Evolutionary conservation across 2,113 vertebrate genomes (phyloP).

Genomic region (Atractosteus spatula): DNA sequence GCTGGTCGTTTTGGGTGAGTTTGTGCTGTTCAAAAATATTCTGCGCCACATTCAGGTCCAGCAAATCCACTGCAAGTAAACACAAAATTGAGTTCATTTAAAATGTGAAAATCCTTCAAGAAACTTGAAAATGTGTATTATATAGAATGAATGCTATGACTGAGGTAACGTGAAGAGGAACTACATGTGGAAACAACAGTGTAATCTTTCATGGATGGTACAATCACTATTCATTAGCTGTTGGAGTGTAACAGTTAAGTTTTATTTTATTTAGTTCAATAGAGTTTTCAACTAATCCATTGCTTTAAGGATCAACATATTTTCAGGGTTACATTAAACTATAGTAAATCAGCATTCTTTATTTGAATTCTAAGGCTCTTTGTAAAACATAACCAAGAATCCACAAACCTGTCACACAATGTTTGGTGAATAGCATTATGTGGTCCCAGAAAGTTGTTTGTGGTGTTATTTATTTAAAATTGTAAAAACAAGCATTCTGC

Average conservation of each 20-base stretch:
- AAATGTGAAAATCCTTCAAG: not conserved
- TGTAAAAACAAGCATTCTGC: too few relatives aligned
- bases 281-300: not conserved
- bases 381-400: too few relatives aligned
- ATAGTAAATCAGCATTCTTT: too few relatives aligned
- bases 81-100: not conserved
- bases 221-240: not conserved
- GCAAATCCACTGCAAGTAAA: constrained; percentile 78
- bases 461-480: too few relatives aligned
- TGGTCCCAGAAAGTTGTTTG: too few relatives aligned
- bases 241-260: constrained; percentile 6
- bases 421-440: too few relatives aligned
- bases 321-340: too few relatives aligned
- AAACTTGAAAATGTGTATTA: not conserved
- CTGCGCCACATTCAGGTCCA: constrained; percentile 87
- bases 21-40: constrained; percentile 88
- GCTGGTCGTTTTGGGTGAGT: constrained; percentile 81
- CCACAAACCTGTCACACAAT: too few relatives aligned
- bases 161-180: not conserved
- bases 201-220: not conserved
- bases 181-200: not conserved
- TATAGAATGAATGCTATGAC: too few relatives aligned
- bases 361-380: too few relatives aligned
- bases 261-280: not conserved
- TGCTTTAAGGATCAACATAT: too few relatives aligned